Conservation (phyloP, 2,113 vertebrate genomes). For the Ceyx melanurus region DNA sequence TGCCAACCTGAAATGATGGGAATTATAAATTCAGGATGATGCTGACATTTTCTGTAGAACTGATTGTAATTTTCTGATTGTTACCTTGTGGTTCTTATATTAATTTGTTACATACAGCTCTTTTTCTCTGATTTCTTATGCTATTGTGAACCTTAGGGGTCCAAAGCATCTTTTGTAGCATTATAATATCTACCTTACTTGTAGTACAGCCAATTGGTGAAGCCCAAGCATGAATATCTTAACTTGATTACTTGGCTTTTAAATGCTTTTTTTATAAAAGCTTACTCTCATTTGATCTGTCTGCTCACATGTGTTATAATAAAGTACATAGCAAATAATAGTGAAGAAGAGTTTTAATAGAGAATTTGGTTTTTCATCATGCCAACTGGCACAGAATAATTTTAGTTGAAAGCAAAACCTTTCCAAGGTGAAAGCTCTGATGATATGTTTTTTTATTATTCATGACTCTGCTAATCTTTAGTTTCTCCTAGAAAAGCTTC, state of each 20-base stretch:
- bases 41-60: neutral
- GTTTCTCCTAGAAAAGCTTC: neutral
- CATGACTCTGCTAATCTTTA: neutral
- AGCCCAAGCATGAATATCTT: neutral
- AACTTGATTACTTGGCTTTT: neutral
- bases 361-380: neutral
- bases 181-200: neutral
- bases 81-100: neutral
- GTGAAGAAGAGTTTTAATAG: neutral
- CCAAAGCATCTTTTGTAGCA: neutral
- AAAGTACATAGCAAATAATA: neutral
- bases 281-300: neutral
- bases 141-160: neutral
- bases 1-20: neutral
- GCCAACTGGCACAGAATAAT: neutral
- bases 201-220: neutral
- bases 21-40: neutral
- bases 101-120: neutral
- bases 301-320: neutral
- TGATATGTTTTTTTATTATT: neutral
- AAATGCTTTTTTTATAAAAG: neutral
- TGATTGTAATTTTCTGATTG: neutral
- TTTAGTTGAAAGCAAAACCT: neutral
- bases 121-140: neutral
- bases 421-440: neutral